Evolutionary conservation across 1,140 invertebrate species (phyloP).

Genomic region (Psilanteris sp.): DNA sequence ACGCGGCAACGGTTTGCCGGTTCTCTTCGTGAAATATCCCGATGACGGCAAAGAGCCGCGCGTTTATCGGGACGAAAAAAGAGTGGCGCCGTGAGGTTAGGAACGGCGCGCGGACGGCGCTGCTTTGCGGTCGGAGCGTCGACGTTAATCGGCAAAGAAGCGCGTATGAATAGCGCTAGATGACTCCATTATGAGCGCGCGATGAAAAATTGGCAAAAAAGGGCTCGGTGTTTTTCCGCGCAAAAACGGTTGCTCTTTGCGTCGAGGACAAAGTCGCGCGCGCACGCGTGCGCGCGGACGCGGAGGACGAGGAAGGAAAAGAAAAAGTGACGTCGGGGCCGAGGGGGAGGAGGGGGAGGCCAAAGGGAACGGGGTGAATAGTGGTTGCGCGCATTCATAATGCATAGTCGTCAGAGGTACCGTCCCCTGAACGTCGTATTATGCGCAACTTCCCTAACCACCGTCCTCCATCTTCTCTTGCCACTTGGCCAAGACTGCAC

Average conservation of each 20-base stretch:
- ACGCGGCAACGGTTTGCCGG: too few species aligned
- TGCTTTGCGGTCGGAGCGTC: slow-evolving; percentile 38
- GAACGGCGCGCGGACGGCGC: slow-evolving; percentile 37
- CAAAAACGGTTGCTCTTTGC: slow-evolving; percentile 61
- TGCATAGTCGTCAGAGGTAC: slow-evolving; percentile 65
- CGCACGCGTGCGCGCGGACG: slow-evolving; percentile 20
- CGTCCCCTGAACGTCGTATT: slow-evolving; percentile 66
- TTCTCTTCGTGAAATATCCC: too few species aligned
- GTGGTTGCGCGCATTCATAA: slow-evolving; percentile 71
- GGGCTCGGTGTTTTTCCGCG: slow-evolving; percentile 36
- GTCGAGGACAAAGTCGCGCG: slow-evolving; percentile 62
- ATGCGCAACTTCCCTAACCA: slow-evolving; percentile 65
- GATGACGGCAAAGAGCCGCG: too few species aligned
- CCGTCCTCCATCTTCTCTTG: slow-evolving; percentile 64
- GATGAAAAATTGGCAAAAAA: slow-evolving; percentile 58
- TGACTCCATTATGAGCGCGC: slow-evolving; percentile 53
- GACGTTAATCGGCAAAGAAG: slow-evolving; percentile 56
- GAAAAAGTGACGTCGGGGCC: slow-evolving; percentile 10
- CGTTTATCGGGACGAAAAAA: too few species aligned
- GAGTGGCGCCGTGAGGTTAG: too few species aligned
- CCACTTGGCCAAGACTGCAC: slow-evolving; percentile 72
- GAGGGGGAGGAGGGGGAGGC: slow-evolving; percentile 23
- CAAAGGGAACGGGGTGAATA: slow-evolving; percentile 70
- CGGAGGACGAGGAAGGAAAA: slow-evolving; percentile 17
- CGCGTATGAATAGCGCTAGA: slow-evolving; percentile 43